Base-by-base conservation (phyloP, 1,140 invertebrate species). In the Papilio xuthus region DNA sequence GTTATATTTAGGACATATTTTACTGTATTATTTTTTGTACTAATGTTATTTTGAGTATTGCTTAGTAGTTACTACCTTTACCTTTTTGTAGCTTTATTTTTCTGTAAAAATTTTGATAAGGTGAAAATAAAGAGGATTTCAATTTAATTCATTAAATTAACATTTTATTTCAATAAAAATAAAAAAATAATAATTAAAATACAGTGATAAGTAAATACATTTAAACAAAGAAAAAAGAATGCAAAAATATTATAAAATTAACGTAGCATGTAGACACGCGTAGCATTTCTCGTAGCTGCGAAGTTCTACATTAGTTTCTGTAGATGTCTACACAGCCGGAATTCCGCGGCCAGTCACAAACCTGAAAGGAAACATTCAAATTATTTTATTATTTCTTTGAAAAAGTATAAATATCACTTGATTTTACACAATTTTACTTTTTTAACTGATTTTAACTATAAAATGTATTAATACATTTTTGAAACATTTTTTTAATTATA, bases 331-430 rank as follows among this genome's bases (percentile, higher is more conserved):
- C 32, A 13, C 32, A 41, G 41, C 32, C 73, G 32, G 73, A 50
- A 20, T 75, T 37, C 26, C 50, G 18, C 28, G 73, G 73, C 73
- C 73, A 75, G 13, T 75, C 73, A 13, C 73, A 75, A 56, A 75
- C 47, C 73, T 75, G 47, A 28, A 37, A 42, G 13, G 28, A 67
- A 42, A 20, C 28, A 18, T 3, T 41, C 1, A 28, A 7, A 32
- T 13, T 18, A 8, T 28, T 69, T 69, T 23, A 56, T 28, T 67
- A n/a, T 67, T 2, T 63, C 3, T 12, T 67, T 1, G 15, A 28
- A 67, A 4, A 28, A 13, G 60, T 7, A 67, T 15, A 67, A 53
- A 2, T 18, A n/a, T 18, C 18, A 2, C 18, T n/a, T 53, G 4
- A 53, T 4, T n/a, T n/a, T n/a, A 3, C 50, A 6, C 0, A 53